Evolutionary conservation across 2,797 vertebrate species (phyloP).

Genomic region (Hoplostethus mediterraneus): DNA sequence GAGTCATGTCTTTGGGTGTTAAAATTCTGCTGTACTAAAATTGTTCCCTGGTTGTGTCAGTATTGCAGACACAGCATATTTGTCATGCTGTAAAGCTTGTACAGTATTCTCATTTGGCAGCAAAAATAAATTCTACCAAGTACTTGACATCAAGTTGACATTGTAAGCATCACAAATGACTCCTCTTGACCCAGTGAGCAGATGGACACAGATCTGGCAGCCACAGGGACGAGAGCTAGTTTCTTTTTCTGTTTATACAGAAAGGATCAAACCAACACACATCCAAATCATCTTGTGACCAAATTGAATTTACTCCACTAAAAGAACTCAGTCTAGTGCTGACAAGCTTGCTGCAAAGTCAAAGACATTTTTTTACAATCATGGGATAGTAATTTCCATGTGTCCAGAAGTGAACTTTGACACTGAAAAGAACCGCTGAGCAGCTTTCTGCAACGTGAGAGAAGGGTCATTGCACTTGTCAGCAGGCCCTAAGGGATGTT

Average conservation of each 20-base stretch:
- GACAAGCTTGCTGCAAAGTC: constrained; percentile 8
- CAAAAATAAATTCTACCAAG: constrained; percentile 1
- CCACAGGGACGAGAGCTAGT: neutral
- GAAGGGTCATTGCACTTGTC: constrained; percentile 46
- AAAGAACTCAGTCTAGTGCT: constrained; percentile 8
- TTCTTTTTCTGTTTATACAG: constrained; percentile 4
- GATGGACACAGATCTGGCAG: constrained; percentile 1
- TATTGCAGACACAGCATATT: neutral
- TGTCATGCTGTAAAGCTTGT: neutral
- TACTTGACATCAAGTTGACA: constrained; percentile 9
- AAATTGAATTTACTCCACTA: constrained; percentile 33
- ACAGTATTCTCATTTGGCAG: neutral
- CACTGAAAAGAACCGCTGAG: constrained; percentile 29
- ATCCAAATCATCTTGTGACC: constrained; percentile 19
- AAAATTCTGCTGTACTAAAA: neutral
- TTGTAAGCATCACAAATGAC: neutral
- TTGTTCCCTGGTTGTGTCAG: neutral
- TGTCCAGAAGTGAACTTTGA: constrained; percentile 39
- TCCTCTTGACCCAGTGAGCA: neutral
- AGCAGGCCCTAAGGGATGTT: constrained; percentile 60
- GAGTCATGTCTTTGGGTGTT: neutral
- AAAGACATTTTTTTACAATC: constrained; percentile 17
- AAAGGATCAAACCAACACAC: constrained; percentile 4
- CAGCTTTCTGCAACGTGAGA: constrained; percentile 40
- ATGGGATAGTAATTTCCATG: constrained; percentile 17